Evolutionary conservation across 2,888 invertebrate species (phyloP), one percentile per base, ranked within the genome.

Genomic region (Cryptus viduatorius): DNA sequence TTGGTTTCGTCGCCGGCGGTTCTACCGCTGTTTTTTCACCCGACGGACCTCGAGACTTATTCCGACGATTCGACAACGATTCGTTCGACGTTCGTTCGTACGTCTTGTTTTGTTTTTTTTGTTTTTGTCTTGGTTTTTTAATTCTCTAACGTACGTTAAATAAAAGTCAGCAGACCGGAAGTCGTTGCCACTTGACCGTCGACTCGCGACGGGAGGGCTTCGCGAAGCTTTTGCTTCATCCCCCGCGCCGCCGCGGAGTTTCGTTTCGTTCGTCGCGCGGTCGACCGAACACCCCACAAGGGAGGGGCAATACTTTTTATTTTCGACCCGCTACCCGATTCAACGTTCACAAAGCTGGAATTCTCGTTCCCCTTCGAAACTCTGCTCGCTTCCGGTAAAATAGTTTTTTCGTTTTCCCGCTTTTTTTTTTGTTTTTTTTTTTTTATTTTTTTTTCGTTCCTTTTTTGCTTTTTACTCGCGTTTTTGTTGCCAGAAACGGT

Each of bases 51-150:
- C 77, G 77, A 81, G 86, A 79, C 68, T 73, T 7, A 77, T 85
- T 61, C 85, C 86, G 86, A 83, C 84, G 79, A 86, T 83, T 87
- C 86, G 82, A 84, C 79, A 82, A 83, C 84, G 84, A 85, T 86
- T 84, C 68, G 46, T 72, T 79, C 79, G 56, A 72, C 53, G 46
- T 78, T 72, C 44, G 53, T 73, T 73, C 67, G 44, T 73, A 46
- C 2, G 50, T 37, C 46, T 42, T 50, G 12, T n/a, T 69, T 5
- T 46, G 37, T 50, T 67, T 67, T 65, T 42, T 24, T 24, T 48
- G 2, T 72, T 37, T 59, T 42, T 50, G 14, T n/a, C 53, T 5
- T 46, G 37, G 64, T 16, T 50, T 67, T 67, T 65, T 42, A 50
- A 29, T 29, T 29, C 61, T 29, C 61, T 65, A 65, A n/a, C 19